Base-by-base conservation (phyloP, 2,113 vertebrate species). In the Dipodomys merriami region DNA sequence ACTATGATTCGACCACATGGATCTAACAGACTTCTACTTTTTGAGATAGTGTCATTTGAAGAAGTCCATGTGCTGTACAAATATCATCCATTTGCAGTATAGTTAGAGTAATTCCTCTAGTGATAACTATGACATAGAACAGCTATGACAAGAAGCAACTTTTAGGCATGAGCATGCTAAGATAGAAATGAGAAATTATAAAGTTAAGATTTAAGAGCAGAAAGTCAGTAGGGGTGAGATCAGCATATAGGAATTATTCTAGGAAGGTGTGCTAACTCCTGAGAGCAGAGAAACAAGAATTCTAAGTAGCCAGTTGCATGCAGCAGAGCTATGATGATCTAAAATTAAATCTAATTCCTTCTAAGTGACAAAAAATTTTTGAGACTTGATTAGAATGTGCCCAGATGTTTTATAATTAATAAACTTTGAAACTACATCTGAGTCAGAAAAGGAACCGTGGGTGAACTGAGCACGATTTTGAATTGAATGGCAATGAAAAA, bases 391-490 rank as follows among this genome's bases (percentile, higher is more conserved):
- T 85, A 60, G 12, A 85, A 49, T 60, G 60, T 81, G 6, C 33
- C 18, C 4, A 30, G 23, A 4, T 49, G 20, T 46, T 86, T 18
- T 33, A 11, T 35, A 76, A 35, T 57, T 86, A 76, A 90, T 46
- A 90, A 53, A 85, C 29, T 90, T 85, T 84, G 67, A 86, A 80
- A 90, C 80, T 79, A 85, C 16, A 67, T 73, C 86, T 44, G 23
- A 22, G 18, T 67, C 29, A 62, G 7, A 86, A 62, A 39, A 74
- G 30, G 9, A 33, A 74, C 71, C 68, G 74, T 4, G 29, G 44
- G 33, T 35, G 23, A 81, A 90, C 57, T 74, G 64, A 74, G 64
- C 74, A 57, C 44, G 27, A 84, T 65, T 49, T 89, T 53, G 39
- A 71, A 90, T 16, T 57, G 81, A 79, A 86, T 46, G 35, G 44